phyloP scores from a whole-genome alignment of 1,140 invertebrate genomes.

The Babylonia areolata region DNA sequence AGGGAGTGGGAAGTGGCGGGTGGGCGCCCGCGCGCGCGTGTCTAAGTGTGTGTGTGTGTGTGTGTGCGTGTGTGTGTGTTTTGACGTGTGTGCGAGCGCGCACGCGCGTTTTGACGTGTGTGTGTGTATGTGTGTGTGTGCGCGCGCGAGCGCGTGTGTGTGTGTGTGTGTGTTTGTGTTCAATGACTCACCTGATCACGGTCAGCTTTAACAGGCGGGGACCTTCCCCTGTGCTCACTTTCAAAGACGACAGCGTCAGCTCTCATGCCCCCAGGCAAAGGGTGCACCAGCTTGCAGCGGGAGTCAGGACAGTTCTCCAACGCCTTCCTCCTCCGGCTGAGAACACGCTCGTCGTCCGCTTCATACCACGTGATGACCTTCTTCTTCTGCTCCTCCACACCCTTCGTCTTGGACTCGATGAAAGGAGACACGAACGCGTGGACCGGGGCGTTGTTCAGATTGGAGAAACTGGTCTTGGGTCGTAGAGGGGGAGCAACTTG shows the following conservation, averaged over 20 bases:
- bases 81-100: no score
- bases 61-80: no score
- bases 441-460: neutral
- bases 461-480: neutral
- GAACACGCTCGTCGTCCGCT: neutral
- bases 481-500: neutral
- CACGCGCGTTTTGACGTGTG: no score
- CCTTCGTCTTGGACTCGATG: neutral
- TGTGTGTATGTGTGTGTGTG: no score
- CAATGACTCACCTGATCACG: constrained; percentile 21
- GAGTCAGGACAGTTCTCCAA: constrained; percentile 10
- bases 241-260: constrained; percentile 31
- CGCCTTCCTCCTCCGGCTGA: neutral
- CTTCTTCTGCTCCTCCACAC: neutral
- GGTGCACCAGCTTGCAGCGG: constrained; percentile 5
- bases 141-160: no score
- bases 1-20: no score
- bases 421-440: constrained; percentile 28
- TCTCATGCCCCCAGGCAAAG: neutral
- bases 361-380: constrained; percentile 34
- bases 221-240: neutral
- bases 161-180: no score
- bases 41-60: no score
- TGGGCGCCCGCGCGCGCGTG: no score
- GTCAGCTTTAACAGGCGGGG: neutral